Percentiles rank a stretch among this genome's conserved stretches.
These are phyloP conservation scores for Morelia viridis DNA, from an alignment of 2,797 vertebrate species.

Conservation along the genomic window DNA sequence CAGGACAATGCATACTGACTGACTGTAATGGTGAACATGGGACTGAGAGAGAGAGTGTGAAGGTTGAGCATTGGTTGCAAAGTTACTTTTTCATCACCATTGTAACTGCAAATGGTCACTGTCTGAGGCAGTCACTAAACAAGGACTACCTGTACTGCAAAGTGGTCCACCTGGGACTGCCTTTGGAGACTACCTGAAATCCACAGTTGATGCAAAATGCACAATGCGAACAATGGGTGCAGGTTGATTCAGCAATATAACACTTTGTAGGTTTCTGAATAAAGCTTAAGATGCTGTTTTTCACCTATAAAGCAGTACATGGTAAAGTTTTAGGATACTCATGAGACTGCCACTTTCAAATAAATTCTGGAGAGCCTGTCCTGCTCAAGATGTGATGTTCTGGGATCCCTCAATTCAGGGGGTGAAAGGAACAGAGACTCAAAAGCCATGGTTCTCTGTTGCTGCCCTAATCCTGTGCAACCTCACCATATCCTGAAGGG, in stretches of 20 bases:
- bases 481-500: neutral
- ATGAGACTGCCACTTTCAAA: neutral
- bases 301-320: neutral
- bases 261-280: neutral
- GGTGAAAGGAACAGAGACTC: neutral
- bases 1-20: neutral
- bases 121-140: neutral
- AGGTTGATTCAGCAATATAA: neutral
- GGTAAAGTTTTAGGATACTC: neutral
- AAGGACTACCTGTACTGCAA: neutral
- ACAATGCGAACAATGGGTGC: neutral
- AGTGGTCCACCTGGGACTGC: neutral
- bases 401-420: neutral
- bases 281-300: neutral
- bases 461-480: neutral
- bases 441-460: neutral
- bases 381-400: neutral
- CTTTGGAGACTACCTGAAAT: neutral
- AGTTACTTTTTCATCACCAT: neutral
- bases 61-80: neutral
- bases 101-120: neutral
- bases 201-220: neutral
- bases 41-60: neutral
- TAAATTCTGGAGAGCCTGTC: neutral
- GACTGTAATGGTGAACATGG: neutral